A percentile compares a stretch with the other conserved stretches of the same genome.
Evolutionary conservation across 1,140 invertebrate genomes (phyloP).

Genomic region (Meloidogyne floridensis): DNA sequence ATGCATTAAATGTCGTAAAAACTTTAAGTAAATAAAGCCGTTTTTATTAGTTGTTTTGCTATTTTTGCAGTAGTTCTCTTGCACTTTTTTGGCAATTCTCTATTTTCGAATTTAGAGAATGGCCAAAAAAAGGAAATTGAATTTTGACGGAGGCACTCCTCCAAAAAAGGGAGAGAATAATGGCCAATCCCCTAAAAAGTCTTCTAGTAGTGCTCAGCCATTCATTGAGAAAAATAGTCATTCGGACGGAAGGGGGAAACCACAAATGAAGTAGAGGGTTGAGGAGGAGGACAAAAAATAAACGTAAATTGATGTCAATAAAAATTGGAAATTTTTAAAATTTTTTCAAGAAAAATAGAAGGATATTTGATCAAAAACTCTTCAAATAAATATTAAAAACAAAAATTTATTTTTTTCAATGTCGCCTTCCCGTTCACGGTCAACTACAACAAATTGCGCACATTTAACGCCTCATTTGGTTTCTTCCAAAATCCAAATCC

Average conservation of each 20-base stretch:
- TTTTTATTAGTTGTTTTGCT: not conserved
- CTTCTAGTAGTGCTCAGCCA: not conserved
- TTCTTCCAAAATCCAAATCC: not conserved
- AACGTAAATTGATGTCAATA: not conserved
- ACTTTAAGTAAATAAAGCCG: not conserved
- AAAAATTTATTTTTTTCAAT: not conserved
- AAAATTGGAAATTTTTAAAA: not conserved
- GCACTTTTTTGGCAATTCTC: not conserved
- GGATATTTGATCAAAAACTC: not conserved
- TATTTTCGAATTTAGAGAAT: not conserved
- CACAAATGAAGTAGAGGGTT: not conserved
- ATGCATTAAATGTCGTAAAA: not conserved
- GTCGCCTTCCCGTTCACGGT: not conserved
- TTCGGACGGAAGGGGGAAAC: constrained; percentile 3
- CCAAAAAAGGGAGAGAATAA: not conserved
- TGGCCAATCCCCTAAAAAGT: not conserved
- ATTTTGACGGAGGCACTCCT: not conserved
- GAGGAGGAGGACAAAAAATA: not conserved
- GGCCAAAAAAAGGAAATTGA: not conserved
- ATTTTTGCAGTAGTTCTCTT: not conserved
- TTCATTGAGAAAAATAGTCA: not conserved
- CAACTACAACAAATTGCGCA: not conserved
- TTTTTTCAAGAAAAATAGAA: no score
- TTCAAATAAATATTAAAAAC: not conserved
- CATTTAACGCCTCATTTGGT: constrained; percentile 6